Conservation (phyloP, 30 jellyfish, hydroid and myxozoan species). For the Nemopilema nomurai region DNA sequence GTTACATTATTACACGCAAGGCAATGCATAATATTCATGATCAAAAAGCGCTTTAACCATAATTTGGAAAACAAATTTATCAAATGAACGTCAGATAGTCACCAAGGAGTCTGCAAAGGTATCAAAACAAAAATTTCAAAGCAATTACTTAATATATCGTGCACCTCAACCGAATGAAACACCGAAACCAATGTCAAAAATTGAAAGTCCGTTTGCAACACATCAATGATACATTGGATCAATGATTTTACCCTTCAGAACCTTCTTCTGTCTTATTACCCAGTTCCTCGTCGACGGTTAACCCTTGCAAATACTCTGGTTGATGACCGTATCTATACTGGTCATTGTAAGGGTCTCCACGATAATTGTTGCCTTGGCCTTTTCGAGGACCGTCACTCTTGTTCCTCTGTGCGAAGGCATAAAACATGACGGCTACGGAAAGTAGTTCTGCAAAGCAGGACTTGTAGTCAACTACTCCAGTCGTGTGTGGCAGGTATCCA, state of each 20-base stretch:
- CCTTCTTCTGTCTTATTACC: background rate
- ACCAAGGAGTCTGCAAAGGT: too few species aligned
- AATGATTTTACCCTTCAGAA: background rate
- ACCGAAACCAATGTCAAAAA: too few species aligned
- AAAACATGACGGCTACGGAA: conserved; percentile 12
- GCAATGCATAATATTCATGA: too few species aligned
- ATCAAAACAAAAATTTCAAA: too few species aligned
- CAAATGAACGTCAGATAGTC: too few species aligned
- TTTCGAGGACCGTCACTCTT: background rate
- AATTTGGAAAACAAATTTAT: too few species aligned
- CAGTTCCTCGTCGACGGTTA: background rate
- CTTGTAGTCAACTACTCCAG: background rate
- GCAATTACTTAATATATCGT: too few species aligned
- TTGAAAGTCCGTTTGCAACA: too few species aligned
- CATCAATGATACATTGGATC: too few species aligned
- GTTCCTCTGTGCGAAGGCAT: conserved; percentile 25
- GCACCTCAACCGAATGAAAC: too few species aligned
- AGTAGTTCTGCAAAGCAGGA: background rate
- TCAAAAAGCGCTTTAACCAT: too few species aligned
- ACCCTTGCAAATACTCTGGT: background rate
- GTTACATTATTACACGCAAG: too few species aligned
- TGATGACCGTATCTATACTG: background rate
- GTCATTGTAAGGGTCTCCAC: background rate
- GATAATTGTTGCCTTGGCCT: background rate
- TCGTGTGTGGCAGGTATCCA: background rate